Evolutionary conservation across 2,888 invertebrate genomes (phyloP).

Genomic region (Oscheius sp.): DNA sequence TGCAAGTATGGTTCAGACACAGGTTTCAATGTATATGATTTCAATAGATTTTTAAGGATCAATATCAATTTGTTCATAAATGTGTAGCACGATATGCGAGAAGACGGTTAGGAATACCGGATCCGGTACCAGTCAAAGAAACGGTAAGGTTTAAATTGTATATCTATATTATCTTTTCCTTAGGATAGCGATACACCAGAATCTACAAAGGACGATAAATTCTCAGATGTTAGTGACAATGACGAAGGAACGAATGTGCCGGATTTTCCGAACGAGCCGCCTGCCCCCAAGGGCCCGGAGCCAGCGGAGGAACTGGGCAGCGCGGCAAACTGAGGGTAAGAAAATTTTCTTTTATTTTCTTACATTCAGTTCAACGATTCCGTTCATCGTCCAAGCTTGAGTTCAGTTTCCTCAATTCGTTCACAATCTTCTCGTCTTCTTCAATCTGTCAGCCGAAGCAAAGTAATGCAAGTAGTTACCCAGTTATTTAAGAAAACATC

Average conservation of each 20-base stretch:
- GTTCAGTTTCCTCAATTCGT: not conserved
- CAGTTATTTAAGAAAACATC: conserved; percentile 5
- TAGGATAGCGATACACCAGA: not conserved
- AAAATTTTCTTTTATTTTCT: not conserved
- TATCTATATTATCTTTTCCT: not conserved
- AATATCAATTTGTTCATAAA: conserved; percentile 61
- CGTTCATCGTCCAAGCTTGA: not conserved
- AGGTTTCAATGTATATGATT: conserved; percentile 31
- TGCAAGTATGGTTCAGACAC: conserved; percentile 64
- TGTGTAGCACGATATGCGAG: conserved; percentile 60
- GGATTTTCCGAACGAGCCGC: conserved; percentile 42
- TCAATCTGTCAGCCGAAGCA: not conserved
- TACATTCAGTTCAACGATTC: not conserved
- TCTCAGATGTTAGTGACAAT: not conserved
- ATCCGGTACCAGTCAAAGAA: conserved; percentile 1
- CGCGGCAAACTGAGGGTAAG: conserved; percentile 46
- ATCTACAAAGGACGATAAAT: not conserved
- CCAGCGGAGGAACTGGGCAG: conserved; percentile 48
- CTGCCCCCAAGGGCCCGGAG: conserved; percentile 49
- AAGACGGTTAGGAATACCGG: conserved; percentile 31
- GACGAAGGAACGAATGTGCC: conserved; percentile 15
- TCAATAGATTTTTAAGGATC: conserved; percentile 46
- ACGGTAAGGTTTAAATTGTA: not conserved
- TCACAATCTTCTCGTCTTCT: conserved; percentile 10
- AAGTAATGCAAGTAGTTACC: conserved; percentile 1